Conservation (phyloP, 2,797 vertebrate genomes). For the Remorina albescens region DNA sequence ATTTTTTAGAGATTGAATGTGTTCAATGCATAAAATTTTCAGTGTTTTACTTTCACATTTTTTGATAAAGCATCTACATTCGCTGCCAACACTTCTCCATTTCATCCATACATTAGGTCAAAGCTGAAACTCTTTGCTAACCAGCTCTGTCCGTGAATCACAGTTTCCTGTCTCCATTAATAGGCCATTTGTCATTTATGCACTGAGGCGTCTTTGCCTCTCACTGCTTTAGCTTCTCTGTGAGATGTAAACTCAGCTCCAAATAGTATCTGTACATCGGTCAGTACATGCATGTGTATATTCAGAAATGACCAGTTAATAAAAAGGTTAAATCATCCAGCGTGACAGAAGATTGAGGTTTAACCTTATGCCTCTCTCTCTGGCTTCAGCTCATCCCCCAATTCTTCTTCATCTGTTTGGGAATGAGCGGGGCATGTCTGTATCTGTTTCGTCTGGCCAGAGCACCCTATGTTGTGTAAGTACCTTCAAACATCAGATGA, state of each 20-base stretch:
- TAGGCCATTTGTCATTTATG: not conserved
- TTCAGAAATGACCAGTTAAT: not conserved
- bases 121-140: not conserved
- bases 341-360: not conserved
- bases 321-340: not conserved
- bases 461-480: slow-evolving; percentile 92
- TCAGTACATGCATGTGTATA: not conserved
- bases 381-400: slow-evolving; percentile 90
- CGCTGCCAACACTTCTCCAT: too few species aligned
- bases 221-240: not conserved
- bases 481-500: not conserved
- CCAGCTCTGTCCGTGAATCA: not conserved
- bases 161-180: not conserved
- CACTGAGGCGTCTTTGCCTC: not conserved
- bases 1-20: too few species aligned
- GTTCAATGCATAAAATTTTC: too few species aligned
- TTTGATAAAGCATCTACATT: too few species aligned
- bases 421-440: slow-evolving; percentile 88
- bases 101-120: too few species aligned
- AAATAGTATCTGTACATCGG: not conserved
- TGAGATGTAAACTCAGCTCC: not conserved
- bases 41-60: too few species aligned
- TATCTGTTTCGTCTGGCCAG: slow-evolving; percentile 90
- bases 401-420: slow-evolving; percentile 92
- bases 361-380: not conserved